Evolutionary conservation across 2,888 invertebrate species (phyloP).

Genomic region (Willowsia nigromaculata): DNA sequence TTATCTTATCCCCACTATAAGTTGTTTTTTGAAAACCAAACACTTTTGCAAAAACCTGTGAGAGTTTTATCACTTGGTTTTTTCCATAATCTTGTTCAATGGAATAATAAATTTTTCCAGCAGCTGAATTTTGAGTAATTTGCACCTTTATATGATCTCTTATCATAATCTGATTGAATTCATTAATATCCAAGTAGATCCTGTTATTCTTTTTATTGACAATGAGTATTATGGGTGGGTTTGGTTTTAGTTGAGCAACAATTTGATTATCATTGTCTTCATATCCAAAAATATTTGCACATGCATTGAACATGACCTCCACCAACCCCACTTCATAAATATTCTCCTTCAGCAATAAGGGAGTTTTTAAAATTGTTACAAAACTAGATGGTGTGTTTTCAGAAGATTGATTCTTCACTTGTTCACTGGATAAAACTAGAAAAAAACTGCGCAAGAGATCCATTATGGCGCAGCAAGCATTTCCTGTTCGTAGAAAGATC

Average conservation of each 20-base stretch:
- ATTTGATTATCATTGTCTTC: neutral
- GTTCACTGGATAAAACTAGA: neutral
- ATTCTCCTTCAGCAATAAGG: neutral
- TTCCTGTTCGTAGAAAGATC: conserved; percentile 19
- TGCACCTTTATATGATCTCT: neutral
- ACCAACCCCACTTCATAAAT: neutral
- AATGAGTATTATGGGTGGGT: neutral
- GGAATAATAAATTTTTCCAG: neutral
- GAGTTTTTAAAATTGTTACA: conserved; percentile 17
- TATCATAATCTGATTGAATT: neutral
- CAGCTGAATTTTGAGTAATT: neutral
- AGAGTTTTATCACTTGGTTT: too few relatives aligned
- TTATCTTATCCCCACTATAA: neutral
- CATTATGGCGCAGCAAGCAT: conserved; percentile 39
- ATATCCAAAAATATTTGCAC: neutral
- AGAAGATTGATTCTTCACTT: neutral
- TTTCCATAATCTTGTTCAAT: neutral
- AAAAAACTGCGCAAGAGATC: neutral
- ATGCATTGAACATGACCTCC: neutral
- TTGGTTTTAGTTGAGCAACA: neutral
- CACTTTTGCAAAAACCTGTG: neutral
- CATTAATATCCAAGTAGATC: neutral
- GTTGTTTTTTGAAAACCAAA: neutral
- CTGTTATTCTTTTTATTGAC: neutral
- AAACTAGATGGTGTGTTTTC: neutral